Evolutionary conservation across 2,797 vertebrate species (phyloP), one percentile per base, ranked within the genome.

Genomic region (Oceanodroma leucorhoa): DNA sequence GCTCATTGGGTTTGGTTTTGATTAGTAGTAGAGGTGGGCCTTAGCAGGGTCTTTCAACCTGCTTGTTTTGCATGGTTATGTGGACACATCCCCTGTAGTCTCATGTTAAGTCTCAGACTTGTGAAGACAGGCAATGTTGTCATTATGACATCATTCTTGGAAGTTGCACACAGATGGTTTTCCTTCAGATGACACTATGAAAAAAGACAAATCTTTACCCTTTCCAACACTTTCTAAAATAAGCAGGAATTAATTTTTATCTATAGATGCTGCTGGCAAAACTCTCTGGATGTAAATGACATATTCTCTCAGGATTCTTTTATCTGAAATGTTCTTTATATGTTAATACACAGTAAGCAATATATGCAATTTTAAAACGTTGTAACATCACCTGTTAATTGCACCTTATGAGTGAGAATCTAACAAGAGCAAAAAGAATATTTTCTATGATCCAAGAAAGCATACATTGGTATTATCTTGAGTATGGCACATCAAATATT

Each of bases 1-100:
- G 80, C 73, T 97, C 83, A 73, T 95, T 93, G 94, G 26, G 38
- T 89, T 93, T 43, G 10, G 14, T 82, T 94, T 93, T 90, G 55
- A 54, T 51, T 61, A 85, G 21, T 16, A 71, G 22, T 14, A 32
- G 85, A 93, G 75, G 77, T 69, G 65, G 83, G 17, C 40, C n/a
- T 36, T 34, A 84, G 51, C 61, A 89, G 22, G 2, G 45, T 46
- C 6, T 5, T 65, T 86, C 30, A 54, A 65, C 14, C n/a, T 55
- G 5, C 34, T 83, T 69, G 26, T 60, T 95, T 77, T 67, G 21
- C 20, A 26, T 29, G 11, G 12, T 43, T 69, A 10, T 50, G 18
- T 34, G 45, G 41, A 53, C 5, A 2, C 15, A n/a, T 55, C 6
- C 6, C 6, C 6, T 72, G 2, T 1, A 81, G 40, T 21, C 5